Conservation (phyloP, 2,888 invertebrate genomes). For the Chirona hameri region DNA sequence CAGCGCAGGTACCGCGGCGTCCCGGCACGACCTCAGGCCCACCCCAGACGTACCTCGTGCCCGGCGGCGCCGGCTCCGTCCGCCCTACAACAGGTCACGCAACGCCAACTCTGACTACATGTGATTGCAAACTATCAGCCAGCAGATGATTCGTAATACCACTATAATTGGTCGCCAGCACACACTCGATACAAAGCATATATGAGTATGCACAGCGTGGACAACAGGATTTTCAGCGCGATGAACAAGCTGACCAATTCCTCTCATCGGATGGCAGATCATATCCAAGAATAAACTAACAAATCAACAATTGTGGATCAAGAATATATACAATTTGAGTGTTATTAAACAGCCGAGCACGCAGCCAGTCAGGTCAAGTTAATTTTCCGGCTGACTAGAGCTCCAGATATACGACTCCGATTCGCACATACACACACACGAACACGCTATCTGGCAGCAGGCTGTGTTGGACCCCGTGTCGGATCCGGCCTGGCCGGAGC, state of each 20-base stretch:
- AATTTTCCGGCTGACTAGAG: slow-evolving; percentile 3
- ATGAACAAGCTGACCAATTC: neutral
- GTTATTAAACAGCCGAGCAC: neutral
- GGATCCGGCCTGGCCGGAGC: too few relatives aligned
- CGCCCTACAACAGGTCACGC: neutral
- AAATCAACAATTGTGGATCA: neutral
- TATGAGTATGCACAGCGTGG: neutral
- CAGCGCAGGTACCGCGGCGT: too few relatives aligned
- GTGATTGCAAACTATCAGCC: too few relatives aligned
- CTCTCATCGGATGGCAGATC: neutral
- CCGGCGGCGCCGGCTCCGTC: neutral
- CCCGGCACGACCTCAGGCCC: too few relatives aligned
- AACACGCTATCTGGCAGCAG: too few relatives aligned
- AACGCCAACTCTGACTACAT: neutral
- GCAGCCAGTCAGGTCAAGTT: neutral
- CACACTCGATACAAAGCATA: neutral
- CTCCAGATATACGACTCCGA: neutral
- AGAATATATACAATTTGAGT: neutral
- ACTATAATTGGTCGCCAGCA: neutral
- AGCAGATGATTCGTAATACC: neutral
- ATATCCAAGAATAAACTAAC: neutral
- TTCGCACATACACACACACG: too few relatives aligned
- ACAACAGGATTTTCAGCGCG: neutral
- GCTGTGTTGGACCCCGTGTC: too few relatives aligned
- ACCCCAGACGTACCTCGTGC: neutral